These are phyloP conservation scores for Perccottus glenii DNA, from an alignment of 2,113 vertebrate genomes.

Conservation along the genomic window DNA sequence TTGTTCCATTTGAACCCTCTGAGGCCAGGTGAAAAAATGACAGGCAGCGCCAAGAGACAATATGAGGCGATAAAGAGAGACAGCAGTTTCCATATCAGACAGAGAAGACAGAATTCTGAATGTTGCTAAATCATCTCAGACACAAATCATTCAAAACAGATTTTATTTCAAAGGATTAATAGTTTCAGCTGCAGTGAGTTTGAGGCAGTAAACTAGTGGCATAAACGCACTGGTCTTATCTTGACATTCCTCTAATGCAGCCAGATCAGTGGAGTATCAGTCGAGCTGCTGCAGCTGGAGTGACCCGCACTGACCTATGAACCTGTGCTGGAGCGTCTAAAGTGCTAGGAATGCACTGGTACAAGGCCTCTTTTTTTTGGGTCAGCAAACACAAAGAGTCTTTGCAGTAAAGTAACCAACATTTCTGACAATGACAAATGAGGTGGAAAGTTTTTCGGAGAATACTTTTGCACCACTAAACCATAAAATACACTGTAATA, in stretches of 20 bases:
- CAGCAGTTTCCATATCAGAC: conserved; percentile 21
- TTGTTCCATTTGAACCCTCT: conserved; percentile 51
- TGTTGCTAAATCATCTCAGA: conserved; percentile 31
- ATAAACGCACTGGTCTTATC: conserved; percentile 56
- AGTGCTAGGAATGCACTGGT: conserved; percentile 68
- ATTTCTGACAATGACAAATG: conserved; percentile 12
- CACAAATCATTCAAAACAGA: conserved; percentile 14
- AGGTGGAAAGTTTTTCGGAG: not conserved
- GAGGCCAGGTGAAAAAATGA: conserved; percentile 44
- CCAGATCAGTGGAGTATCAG: conserved; percentile 63
- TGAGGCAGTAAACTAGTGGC: conserved; percentile 25
- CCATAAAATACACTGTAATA: conserved; percentile 14
- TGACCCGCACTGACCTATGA: conserved; percentile 61
- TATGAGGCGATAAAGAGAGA: conserved; percentile 4
- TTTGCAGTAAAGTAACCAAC: conserved; percentile 34
- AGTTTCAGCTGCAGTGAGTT: not conserved
- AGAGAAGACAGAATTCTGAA: conserved; percentile 18
- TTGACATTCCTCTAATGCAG: conserved; percentile 69
- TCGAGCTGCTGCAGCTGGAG: conserved; percentile 59
- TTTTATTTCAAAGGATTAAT: not conserved
- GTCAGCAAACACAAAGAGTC: conserved; percentile 46
- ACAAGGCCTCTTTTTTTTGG: conserved; percentile 30
- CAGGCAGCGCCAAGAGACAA: conserved; percentile 7
- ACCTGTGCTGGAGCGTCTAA: conserved; percentile 53
- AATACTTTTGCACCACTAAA: not conserved